Conservation (phyloP, 1,140 invertebrate species). For the Melitaea cinxia region DNA sequence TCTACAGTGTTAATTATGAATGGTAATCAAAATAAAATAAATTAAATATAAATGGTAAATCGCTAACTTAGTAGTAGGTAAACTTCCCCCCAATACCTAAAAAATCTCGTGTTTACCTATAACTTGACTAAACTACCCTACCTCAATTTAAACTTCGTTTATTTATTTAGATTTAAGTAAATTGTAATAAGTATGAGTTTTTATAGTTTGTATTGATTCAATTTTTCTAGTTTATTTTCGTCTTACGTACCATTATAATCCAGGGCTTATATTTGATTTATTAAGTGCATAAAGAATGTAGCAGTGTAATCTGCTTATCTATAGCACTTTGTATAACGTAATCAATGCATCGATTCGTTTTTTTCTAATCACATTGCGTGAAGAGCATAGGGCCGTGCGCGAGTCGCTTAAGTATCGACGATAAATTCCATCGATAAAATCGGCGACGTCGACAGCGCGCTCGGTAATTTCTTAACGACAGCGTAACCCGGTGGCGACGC, state of each 20-base stretch:
- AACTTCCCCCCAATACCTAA: too few species aligned
- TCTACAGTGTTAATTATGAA: too few species aligned
- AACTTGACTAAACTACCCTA: too few species aligned
- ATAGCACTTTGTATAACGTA: slow-evolving; percentile 24
- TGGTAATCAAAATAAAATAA: neutral
- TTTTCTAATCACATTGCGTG: slow-evolving; percentile 44
- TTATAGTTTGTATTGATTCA: neutral
- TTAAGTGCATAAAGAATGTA: slow-evolving; percentile 2
- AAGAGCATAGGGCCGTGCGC: slow-evolving; percentile 54
- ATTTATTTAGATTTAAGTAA: too few species aligned
- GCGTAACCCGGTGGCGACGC: slow-evolving; percentile 80
- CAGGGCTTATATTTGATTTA: slow-evolving; percentile 11
- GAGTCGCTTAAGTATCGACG: slow-evolving; percentile 60
- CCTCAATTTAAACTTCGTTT: too few species aligned
- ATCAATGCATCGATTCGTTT: slow-evolving; percentile 38
- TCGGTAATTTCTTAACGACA: slow-evolving; percentile 77
- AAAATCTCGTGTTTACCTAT: too few species aligned
- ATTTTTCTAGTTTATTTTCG: neutral
- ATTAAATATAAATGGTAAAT: too few species aligned
- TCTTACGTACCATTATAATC: neutral
- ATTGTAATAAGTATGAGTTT: too few species aligned
- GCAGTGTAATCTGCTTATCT: slow-evolving; percentile 19
- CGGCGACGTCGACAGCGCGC: slow-evolving; percentile 67
- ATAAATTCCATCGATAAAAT: slow-evolving; percentile 81
- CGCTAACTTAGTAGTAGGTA: too few species aligned